A percentile compares a stretch with the other conserved stretches of the same genome.
These are phyloP conservation scores for Sebastes reedi DNA, from an alignment of 2,797 vertebrate species.

Conservation along the genomic window DNA sequence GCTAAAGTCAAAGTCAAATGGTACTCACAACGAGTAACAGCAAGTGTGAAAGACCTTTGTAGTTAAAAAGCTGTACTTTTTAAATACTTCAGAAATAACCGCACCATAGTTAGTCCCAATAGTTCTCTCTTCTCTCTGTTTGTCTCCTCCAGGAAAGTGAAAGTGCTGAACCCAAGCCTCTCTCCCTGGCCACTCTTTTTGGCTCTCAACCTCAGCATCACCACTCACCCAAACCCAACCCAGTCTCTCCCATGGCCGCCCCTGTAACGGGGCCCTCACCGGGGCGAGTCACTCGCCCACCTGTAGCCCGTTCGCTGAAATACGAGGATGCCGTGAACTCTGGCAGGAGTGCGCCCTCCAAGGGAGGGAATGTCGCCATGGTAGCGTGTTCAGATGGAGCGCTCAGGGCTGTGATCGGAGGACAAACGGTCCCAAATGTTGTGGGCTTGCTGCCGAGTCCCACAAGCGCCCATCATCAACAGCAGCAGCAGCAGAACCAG, in stretches of 20 bases:
- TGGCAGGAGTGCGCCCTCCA: conserved; percentile 19
- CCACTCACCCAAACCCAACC: conserved; percentile 46
- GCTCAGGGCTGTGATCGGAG: not conserved
- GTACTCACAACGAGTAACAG: not conserved
- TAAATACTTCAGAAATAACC: not conserved
- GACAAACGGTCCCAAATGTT: not conserved
- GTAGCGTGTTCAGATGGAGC: conserved; percentile 5
- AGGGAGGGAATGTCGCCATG: not conserved
- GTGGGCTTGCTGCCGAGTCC: conserved; percentile 20
- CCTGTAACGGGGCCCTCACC: conserved; percentile 1
- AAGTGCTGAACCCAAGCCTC: conserved; percentile 79
- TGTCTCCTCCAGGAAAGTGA: conserved; percentile 71
- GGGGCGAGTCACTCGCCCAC: conserved; percentile 65
- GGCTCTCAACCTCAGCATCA: conserved; percentile 79
- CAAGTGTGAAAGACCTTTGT: not conserved
- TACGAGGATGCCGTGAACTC: conserved; percentile 82
- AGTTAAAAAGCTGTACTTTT: too few relatives aligned
- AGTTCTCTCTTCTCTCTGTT: not conserved
- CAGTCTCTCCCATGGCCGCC: conserved; percentile 1
- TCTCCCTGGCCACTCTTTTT: conserved; percentile 89
- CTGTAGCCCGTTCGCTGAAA: conserved; percentile 86
- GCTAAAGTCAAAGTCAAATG: not conserved
- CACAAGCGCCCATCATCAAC: not conserved
- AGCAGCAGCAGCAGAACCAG: conserved; percentile 29
- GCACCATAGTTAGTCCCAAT: not conserved